Evolutionary conservation across 2,113 vertebrate species (phyloP).

Genomic region (Rhinoptilus africanus): DNA sequence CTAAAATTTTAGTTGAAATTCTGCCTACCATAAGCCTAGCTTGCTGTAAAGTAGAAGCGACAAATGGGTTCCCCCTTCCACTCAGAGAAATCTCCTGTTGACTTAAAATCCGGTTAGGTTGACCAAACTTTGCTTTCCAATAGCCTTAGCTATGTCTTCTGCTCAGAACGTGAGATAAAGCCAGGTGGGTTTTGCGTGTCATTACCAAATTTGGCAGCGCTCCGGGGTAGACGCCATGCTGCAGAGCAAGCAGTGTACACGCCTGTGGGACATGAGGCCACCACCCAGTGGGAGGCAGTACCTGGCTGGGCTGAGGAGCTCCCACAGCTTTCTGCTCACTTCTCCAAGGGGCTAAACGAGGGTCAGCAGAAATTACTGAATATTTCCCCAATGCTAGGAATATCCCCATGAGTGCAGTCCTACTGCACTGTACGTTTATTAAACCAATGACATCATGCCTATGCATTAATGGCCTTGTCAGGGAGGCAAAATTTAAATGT

Average conservation of each 20-base stretch:
- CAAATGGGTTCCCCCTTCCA: background rate
- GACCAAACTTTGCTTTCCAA: background rate
- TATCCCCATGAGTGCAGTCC: background rate
- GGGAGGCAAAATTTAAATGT: background rate
- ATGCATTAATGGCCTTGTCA: background rate
- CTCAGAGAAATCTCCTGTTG: background rate
- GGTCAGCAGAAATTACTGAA: background rate
- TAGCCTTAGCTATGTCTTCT: background rate
- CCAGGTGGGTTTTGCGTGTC: rapidly evolving
- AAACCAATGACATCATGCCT: background rate
- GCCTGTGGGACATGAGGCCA: background rate
- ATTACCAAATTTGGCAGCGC: background rate
- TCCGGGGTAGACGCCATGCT: background rate
- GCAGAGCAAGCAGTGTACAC: background rate
- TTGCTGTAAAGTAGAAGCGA: background rate
- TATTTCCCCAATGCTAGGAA: background rate
- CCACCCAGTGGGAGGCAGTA: background rate
- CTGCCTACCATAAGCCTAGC: background rate
- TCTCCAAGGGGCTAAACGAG: background rate
- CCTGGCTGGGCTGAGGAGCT: background rate
- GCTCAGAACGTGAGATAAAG: background rate
- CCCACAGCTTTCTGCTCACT: background rate
- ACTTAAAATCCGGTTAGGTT: background rate
- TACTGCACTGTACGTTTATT: background rate
- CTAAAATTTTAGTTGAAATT: background rate